These are phyloP conservation scores for Propsilocerus akamusi DNA, from an alignment of 1,140 invertebrate genomes.

Conservation along the genomic window DNA sequence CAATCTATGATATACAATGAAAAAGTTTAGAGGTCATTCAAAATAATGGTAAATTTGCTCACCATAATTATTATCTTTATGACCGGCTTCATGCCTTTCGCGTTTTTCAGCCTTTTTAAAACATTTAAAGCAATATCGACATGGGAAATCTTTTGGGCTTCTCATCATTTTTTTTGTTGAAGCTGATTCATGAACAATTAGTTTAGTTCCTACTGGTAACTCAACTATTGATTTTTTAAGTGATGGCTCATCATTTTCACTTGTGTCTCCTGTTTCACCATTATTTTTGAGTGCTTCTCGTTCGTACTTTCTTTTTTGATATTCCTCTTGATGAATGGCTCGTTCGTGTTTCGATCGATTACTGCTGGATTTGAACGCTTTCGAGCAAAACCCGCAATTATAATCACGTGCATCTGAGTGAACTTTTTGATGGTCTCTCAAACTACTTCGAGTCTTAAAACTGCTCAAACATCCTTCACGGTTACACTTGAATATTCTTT, in stretches of 20 bases:
- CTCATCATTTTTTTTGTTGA: not conserved
- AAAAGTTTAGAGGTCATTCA: too few relatives aligned
- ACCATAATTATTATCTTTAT: too few relatives aligned
- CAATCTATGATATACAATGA: not conserved
- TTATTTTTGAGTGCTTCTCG: not conserved
- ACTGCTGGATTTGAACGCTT: not conserved
- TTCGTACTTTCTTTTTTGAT: not conserved
- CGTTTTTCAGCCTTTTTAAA: not conserved
- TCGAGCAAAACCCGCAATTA: not conserved
- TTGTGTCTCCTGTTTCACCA: not conserved
- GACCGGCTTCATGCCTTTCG: not conserved
- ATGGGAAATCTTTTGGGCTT: not conserved
- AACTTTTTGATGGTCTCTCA: not conserved
- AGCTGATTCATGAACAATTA: not conserved
- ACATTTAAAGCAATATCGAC: not conserved
- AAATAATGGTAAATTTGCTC: too few relatives aligned
- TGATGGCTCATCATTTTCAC: not conserved
- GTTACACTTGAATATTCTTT: not conserved
- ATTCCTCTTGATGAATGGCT: not conserved
- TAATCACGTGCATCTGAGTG: not conserved
- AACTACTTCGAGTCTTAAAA: not conserved
- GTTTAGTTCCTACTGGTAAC: not conserved
- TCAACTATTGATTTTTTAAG: not conserved
- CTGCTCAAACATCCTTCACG: not conserved
- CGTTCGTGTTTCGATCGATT: not conserved